Percentiles rank a stretch among this genome's conserved stretches.
Conservation (phyloP, 2,113 vertebrate genomes). For the Etheostoma spectabile region DNA sequence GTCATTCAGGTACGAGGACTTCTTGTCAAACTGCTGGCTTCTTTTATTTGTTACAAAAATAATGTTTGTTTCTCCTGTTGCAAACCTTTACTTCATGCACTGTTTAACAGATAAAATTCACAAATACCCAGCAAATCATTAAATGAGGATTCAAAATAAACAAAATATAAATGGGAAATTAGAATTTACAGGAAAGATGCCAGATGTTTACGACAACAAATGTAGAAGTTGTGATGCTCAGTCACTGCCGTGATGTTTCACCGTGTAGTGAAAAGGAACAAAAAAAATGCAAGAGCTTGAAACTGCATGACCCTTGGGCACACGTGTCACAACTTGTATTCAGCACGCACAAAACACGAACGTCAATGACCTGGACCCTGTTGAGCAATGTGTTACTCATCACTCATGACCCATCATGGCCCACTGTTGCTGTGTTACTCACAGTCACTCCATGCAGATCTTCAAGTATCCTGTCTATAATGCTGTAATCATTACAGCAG, state of each 20-base stretch:
- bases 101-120: too few species aligned
- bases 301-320: not conserved
- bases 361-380: constrained; percentile 31
- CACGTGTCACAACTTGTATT: constrained; percentile 12
- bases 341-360: not conserved
- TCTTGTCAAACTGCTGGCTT: not conserved
- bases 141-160: too few species aligned
- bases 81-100: not conserved
- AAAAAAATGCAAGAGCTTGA: not conserved
- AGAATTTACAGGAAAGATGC: not conserved
- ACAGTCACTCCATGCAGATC: constrained; percentile 8
- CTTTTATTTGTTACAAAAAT: not conserved
- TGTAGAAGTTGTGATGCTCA: not conserved
- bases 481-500: not conserved
- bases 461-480: not conserved
- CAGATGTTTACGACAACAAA: not conserved
- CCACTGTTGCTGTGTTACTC: not conserved
- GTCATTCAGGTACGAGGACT: not conserved
- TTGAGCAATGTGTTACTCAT: constrained; percentile 19
- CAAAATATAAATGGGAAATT: too few species aligned
- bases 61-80: not conserved
- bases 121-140: too few species aligned
- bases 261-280: not conserved
- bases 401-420: constrained; percentile 8
- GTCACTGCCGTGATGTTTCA: constrained; percentile 16